Evolutionary conservation across 2,113 vertebrate species (phyloP).

Genomic region (Gambusia affinis): DNA sequence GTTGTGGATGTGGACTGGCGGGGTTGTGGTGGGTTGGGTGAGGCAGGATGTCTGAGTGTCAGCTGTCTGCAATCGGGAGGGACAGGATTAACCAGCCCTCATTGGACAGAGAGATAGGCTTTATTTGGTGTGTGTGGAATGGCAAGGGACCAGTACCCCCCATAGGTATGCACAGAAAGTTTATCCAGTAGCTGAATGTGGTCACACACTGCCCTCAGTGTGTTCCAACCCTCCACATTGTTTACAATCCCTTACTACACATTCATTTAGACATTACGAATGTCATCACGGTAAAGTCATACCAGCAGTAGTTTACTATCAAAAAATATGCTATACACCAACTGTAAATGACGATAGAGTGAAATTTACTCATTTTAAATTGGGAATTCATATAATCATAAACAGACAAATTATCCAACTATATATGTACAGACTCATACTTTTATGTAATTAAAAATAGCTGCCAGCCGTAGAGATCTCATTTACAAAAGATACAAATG

Average conservation of each 20-base stretch:
- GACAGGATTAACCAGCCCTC: conserved; percentile 47
- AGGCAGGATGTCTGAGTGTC: conserved; percentile 61
- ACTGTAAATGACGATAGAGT: neutral
- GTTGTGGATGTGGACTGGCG: conserved; percentile 15
- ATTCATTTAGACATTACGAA: neutral
- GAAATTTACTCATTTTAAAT: conserved; percentile 18
- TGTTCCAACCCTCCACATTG: neutral
- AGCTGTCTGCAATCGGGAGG: conserved; percentile 58
- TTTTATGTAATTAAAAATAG: conserved; percentile 22
- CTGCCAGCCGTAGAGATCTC: neutral
- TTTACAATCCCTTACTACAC: neutral
- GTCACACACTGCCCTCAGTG: conserved; percentile 6
- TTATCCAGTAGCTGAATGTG: conserved; percentile 23
- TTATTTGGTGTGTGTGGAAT: conserved; percentile 63
- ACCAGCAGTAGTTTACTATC: neutral
- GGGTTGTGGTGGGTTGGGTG: conserved; percentile 27
- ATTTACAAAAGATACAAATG: conserved; percentile 18
- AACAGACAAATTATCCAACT: conserved; percentile 4
- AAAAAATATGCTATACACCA: conserved; percentile 3
- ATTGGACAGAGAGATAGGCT: conserved; percentile 55
- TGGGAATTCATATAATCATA: neutral
- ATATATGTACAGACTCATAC: conserved; percentile 16
- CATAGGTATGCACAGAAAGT: conserved; percentile 23
- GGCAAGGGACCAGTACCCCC: conserved; percentile 32
- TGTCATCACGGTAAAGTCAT: neutral